Base-by-base conservation (phyloP, 2,797 vertebrate species). In the Eutrigla gurnardus region DNA sequence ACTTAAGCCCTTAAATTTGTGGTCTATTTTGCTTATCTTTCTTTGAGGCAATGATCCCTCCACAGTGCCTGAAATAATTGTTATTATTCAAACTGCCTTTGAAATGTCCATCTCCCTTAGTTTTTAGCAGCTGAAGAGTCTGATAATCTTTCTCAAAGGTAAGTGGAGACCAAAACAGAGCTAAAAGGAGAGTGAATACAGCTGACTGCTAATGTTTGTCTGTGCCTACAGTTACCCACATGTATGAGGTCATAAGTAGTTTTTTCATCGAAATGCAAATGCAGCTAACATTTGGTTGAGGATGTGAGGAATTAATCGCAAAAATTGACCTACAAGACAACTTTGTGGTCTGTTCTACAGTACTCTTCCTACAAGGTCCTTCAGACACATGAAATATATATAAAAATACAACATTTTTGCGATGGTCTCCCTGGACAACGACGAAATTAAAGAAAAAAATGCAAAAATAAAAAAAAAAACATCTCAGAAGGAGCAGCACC, bases 401-500 rank as follows among this genome's bases (percentile, higher is more conserved):
- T 25, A 25, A 25, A 25, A 25, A 25, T 25, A 25, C 25, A 25
- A 25, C 25, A 25, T 25, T 25, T 77, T 75, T 69, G 71, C 83
- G 77, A 58, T 80, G 78, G 80, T 84, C 65, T 75, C 42, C 36
- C 77, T 43, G 45, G 67, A 66, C 8, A 14, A 53, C 55, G 25
- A 25, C 25, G 2, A 25, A 25, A 25, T 59, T 2, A 32, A 68
- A 67, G 58, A 37, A 50, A 47, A 17, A 18, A 35, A 74, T 61
- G 47, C 59, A 68, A 59, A 60, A 49, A 33, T 43, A 36, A 66
- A 66, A 84, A 77, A 79, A 66, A 73, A 85, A 78, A 79, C 72
- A 86, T 85, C 78, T 87, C 73, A 68, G 70, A 83, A 89, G 85
- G 83, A 92, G 84, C 73, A 90, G 88, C 81, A 84, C 67, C 63